Conservation (phyloP, 2,888 invertebrate genomes). For the Heteromurus nitidus region DNA sequence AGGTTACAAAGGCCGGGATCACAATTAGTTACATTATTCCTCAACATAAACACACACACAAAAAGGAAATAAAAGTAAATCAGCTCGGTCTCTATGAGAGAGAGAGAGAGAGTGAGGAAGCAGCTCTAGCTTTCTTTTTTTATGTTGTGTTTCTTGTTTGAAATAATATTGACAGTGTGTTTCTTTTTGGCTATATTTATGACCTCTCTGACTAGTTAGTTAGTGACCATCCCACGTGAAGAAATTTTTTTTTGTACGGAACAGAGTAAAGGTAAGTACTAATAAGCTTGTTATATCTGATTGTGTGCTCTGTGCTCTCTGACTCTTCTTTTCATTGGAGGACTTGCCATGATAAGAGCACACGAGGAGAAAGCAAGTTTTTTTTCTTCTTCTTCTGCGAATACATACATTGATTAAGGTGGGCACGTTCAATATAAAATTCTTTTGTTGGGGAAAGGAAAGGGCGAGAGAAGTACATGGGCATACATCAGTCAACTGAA, state of each 20-base stretch:
- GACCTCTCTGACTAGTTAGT: too few species aligned
- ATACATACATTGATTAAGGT: neutral
- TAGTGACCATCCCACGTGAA: conserved; percentile 8
- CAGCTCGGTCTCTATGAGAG: neutral
- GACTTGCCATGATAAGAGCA: too few species aligned
- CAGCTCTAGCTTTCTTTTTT: neutral
- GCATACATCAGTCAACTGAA: neutral
- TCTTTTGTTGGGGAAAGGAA: neutral
- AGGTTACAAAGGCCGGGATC: neutral
- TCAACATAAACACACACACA: neutral
- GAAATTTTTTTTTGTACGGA: too few species aligned
- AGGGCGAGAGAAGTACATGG: neutral
- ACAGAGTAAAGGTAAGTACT: neutral
- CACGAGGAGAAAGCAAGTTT: too few species aligned
- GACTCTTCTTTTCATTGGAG: neutral
- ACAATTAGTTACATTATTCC: neutral
- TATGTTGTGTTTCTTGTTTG: neutral
- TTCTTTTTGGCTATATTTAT: too few species aligned
- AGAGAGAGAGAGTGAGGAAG: too few species aligned
- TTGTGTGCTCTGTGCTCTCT: too few species aligned
- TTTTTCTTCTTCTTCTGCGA: neutral
- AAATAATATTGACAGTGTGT: too few species aligned
- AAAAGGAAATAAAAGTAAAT: neutral
- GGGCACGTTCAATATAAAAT: neutral
- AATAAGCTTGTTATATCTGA: neutral